Evolutionary conservation across 2,888 invertebrate species (phyloP).

Genomic region (Craniophora ligustri): DNA sequence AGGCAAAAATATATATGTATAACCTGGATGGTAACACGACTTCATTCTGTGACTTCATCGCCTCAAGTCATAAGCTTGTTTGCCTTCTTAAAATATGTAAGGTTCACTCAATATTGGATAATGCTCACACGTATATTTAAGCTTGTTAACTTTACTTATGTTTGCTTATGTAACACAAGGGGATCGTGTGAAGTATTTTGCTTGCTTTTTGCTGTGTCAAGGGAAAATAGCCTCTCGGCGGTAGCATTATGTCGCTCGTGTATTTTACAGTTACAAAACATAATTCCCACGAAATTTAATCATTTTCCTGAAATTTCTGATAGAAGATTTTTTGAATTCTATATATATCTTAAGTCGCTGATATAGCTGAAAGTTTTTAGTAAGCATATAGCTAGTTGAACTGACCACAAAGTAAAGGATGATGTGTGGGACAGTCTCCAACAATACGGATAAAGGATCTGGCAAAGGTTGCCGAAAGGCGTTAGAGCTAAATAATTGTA

Average conservation of each 20-base stretch:
- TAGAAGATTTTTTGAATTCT: too few species aligned
- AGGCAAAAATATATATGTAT: not conserved
- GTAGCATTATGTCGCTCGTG: too few species aligned
- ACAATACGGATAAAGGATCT: too few species aligned
- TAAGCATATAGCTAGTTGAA: too few species aligned
- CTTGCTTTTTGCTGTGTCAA: not conserved
- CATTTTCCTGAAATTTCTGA: too few species aligned
- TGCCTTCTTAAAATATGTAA: conserved; percentile 36
- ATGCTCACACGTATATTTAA: conserved; percentile 50
- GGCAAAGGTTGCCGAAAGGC: too few species aligned
- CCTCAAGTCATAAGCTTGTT: conserved; percentile 39
- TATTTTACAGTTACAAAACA: not conserved
- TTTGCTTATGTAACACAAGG: conserved; percentile 27
- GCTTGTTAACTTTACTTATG: conserved; percentile 44
- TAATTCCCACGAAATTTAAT: too few species aligned
- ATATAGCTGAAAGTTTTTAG: too few species aligned
- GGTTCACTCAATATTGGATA: conserved; percentile 51
- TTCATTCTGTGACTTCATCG: conserved; percentile 5
- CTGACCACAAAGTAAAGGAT: too few species aligned
- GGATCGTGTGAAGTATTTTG: conserved; percentile 9
- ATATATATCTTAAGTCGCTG: too few species aligned
- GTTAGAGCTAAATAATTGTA: too few species aligned
- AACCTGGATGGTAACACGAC: conserved; percentile 15
- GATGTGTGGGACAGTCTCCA: too few species aligned
- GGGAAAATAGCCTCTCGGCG: not conserved